Evolutionary conservation across 2,113 vertebrate genomes (phyloP).

Genomic region (Cololabis saira): DNA sequence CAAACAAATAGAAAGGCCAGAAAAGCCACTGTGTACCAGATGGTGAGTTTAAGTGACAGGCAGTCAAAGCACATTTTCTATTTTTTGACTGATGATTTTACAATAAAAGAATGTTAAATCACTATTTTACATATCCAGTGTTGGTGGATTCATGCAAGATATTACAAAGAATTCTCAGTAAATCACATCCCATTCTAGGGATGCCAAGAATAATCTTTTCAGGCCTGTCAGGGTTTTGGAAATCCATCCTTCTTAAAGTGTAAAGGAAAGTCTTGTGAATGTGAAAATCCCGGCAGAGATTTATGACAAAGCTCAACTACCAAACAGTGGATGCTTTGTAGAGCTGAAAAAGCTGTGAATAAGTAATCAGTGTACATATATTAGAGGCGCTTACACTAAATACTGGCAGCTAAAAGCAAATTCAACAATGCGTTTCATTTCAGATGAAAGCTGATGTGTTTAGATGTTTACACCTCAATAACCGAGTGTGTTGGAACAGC

Average conservation of each 20-base stretch:
- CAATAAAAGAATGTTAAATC: constrained; percentile 25
- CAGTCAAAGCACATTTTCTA: neutral
- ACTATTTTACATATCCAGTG: constrained; percentile 28
- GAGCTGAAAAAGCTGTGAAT: neutral
- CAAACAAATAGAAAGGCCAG: neutral
- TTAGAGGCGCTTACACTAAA: constrained; percentile 41
- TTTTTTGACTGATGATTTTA: constrained; percentile 26
- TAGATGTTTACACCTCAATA: too few species aligned
- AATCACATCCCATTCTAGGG: constrained; percentile 20
- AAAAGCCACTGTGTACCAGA: constrained; percentile 24
- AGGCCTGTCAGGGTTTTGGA: constrained; percentile 10
- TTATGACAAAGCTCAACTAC: constrained; percentile 10
- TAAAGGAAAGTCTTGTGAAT: constrained; percentile 1
- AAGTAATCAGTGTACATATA: constrained; percentile 25
- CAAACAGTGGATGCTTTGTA: constrained; percentile 41
- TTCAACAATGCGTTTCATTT: constrained; percentile 4
- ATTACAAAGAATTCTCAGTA: constrained; percentile 28
- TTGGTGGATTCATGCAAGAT: constrained; percentile 16
- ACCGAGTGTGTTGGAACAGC: too few species aligned
- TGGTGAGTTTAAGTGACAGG: constrained; percentile 1
- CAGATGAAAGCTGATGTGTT: constrained; percentile 35
- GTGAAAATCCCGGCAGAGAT: constrained; percentile 1
- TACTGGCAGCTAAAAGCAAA: constrained; percentile 15
- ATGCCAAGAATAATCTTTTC: constrained; percentile 39
- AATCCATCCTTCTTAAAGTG: constrained; percentile 26